phyloP scores from a whole-genome alignment of 2,888 invertebrate genomes.

The Meandrusa payeni region DNA sequence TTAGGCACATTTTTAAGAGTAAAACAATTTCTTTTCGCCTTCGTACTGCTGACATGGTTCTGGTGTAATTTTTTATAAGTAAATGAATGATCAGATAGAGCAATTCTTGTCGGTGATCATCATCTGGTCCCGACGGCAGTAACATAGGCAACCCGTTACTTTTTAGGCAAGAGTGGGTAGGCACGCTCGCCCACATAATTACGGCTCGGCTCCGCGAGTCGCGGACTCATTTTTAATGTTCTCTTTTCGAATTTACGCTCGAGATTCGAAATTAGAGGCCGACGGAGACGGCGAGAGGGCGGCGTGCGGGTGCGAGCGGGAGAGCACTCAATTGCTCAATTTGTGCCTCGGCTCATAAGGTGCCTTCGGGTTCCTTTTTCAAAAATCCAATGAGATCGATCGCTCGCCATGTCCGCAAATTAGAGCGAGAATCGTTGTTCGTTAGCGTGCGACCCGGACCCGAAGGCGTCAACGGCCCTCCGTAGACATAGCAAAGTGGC shows the following conservation, averaged over 20 bases:
- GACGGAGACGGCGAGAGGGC: constrained; percentile 42
- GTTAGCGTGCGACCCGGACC: constrained; percentile 47
- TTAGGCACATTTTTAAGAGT: too few species aligned
- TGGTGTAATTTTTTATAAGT: too few species aligned
- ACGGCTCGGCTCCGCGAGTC: constrained; percentile 38
- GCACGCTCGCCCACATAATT: constrained; percentile 36
- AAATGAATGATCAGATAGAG: too few species aligned
- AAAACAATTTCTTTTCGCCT: too few species aligned
- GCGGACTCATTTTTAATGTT: constrained; percentile 53
- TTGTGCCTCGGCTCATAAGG: constrained; percentile 68
- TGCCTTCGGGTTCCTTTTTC: constrained; percentile 67
- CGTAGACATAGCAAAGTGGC: constrained; percentile 28
- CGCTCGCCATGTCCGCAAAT: constrained; percentile 78
- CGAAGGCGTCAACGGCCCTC: constrained; percentile 42
- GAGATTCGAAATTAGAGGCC: constrained; percentile 37
- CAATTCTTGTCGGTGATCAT: too few species aligned
- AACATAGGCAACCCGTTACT: too few species aligned
- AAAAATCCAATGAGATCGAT: constrained; percentile 80
- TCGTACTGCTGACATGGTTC: too few species aligned
- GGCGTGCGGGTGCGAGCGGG: constrained; percentile 48
- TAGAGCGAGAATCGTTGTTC: constrained; percentile 77
- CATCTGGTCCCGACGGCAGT: too few species aligned
- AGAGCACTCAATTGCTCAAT: constrained; percentile 75
- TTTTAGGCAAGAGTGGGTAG: too few species aligned
- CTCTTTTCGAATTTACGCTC: constrained; percentile 51